Evolutionary conservation across 2,797 vertebrate genomes (phyloP), one percentile per base, ranked within the genome.

Genomic region (Propithecus perrieri): DNA sequence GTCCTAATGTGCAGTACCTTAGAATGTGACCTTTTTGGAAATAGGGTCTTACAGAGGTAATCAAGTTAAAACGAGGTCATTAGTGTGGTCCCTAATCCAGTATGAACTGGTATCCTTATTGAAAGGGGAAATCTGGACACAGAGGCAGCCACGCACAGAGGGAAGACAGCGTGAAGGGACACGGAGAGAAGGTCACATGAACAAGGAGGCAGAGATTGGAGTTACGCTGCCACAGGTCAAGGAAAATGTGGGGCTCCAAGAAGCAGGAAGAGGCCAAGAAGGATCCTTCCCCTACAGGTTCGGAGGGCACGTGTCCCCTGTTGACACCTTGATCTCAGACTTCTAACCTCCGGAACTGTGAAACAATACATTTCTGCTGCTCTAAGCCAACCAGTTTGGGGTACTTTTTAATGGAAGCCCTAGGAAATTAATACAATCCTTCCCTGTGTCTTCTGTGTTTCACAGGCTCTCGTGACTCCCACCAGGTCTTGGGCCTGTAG

Each of bases 161-260:
- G 15, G 12, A 43, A 80, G 28, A 48, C 0, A 1, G 5, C 2
- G 1, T 33, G 14, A 76, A 22, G 78, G 72, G 59, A 35, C 48
- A 15, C 2, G 1, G 53, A 9, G 6, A 50, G 46, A 5, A 28
- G 1, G 26, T 4, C 26, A 2, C 0, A 2, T 18, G 22, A 38
- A 50, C 59, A 33, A 28, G 28, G 30, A n/a, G 26, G 28, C 80
- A 63, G 79, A 35, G 59, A 10, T 1, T 24, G 65, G 17, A 35
- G n/a, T 24, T 30, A 41, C 0, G 5, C 72, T n/a, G 17, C 72
- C 35, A 13, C 4, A 38, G 41, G 22, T 53, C 46, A 41, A 86
- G 41, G 13, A 50, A 43, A 18, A 13, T 1, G 4, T 4, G 53
- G 9, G 17, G 9, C 12, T 0, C 4, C 48, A 38, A 67, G 78